A percentile compares a stretch with the other conserved stretches of the same genome.
phyloP scores from a whole-genome alignment of 2,888 invertebrate genomes.

The Lithosia quadra region DNA sequence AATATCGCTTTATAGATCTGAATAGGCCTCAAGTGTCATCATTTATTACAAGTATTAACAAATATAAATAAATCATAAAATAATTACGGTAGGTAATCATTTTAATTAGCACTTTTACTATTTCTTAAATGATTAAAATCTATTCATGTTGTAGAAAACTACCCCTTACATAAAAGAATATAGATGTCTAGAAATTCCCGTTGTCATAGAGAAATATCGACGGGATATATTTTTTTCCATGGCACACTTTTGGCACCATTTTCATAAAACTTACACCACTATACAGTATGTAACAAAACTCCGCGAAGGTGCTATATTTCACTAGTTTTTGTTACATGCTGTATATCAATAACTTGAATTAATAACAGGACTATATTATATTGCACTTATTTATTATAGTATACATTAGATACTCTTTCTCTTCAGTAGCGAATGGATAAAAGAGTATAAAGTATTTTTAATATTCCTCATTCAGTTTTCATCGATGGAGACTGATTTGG shows the following conservation, averaged over 20 bases:
- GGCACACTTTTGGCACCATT: slow-evolving; percentile 12
- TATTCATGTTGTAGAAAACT: not conserved
- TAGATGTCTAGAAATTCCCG: not conserved
- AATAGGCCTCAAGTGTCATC: too few species aligned
- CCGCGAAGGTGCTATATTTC: too few species aligned
- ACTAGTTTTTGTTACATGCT: too few species aligned
- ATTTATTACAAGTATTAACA: too few species aligned
- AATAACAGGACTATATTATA: slow-evolving; percentile 33
- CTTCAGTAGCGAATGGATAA: slow-evolving; percentile 66
- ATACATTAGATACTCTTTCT: slow-evolving; percentile 70
- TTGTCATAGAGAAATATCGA: not conserved
- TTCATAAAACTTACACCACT: slow-evolving; percentile 2
- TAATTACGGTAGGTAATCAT: too few species aligned
- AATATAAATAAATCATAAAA: too few species aligned
- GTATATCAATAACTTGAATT: not conserved
- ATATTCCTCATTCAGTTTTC: slow-evolving; percentile 20
- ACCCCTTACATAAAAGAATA: not conserved
- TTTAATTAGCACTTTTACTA: too few species aligned
- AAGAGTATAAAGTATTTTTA: slow-evolving; percentile 73
- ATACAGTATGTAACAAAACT: too few species aligned
- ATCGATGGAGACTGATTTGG: slow-evolving; percentile 19
- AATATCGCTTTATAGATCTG: too few species aligned
- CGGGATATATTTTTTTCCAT: not conserved
- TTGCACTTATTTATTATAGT: slow-evolving; percentile 41
- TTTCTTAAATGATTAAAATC: not conserved